phyloP scores from a whole-genome alignment of 2,797 vertebrate genomes.

The Chelidonichthys spinosus region DNA sequence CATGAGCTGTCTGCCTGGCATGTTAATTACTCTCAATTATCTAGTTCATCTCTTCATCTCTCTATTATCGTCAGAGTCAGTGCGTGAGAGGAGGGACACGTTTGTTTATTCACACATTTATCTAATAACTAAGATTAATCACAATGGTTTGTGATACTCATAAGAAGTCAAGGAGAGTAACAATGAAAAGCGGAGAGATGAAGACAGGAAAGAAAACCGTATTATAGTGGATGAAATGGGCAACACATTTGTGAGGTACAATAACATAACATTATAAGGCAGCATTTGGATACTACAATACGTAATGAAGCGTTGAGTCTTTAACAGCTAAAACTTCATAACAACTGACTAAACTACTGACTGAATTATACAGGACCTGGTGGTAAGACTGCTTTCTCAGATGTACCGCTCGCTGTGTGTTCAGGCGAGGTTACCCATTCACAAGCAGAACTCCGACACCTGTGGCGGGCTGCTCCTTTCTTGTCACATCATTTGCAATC shows the following conservation, averaged over 20 bases:
- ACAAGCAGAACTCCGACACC: background rate
- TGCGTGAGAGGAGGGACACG: background rate
- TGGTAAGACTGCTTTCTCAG: background rate
- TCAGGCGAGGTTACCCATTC: background rate
- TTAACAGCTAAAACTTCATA: no score
- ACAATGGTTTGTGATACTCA: slow-evolving; percentile 2
- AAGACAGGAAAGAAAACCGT: no score
- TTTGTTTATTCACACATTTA: slow-evolving; percentile 34
- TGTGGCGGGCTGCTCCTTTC: background rate
- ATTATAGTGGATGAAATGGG: no score
- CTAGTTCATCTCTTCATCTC: slow-evolving; percentile 28
- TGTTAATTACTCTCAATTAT: slow-evolving; percentile 53
- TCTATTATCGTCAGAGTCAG: slow-evolving; percentile 16
- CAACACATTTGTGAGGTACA: background rate
- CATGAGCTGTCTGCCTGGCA: slow-evolving; percentile 8
- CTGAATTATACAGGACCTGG: background rate
- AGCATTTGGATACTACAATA: background rate
- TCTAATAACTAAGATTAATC: slow-evolving; percentile 27
- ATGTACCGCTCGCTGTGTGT: no score
- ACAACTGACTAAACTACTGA: no score
- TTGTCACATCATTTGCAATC: background rate
- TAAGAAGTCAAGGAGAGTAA: background rate
- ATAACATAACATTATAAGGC: background rate
- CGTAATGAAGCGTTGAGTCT: no score
- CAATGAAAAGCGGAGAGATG: background rate